A percentile compares a stretch with the other conserved stretches of the same genome.
phyloP scores from a whole-genome alignment of 1,140 invertebrate species.

The Sinonovacula constricta region DNA sequence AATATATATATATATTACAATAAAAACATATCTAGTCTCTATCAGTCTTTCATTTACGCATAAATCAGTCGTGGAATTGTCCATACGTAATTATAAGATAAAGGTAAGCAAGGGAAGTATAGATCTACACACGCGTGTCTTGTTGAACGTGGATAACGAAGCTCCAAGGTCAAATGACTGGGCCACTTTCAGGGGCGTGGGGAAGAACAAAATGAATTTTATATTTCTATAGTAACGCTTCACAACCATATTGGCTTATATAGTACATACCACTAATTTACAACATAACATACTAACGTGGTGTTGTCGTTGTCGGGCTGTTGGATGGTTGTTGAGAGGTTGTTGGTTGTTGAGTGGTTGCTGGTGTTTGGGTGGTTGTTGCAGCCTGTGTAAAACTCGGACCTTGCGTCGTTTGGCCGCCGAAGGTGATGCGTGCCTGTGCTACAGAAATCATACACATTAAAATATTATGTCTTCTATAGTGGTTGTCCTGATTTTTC shows the following conservation, averaged over 20 bases:
- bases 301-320: not conserved
- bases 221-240: not conserved
- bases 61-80: no score
- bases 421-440: not conserved
- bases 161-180: not conserved
- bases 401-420: not conserved
- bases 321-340: not conserved
- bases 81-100: no score
- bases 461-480: no score
- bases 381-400: not conserved
- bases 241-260: no score
- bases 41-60: no score
- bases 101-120: no score
- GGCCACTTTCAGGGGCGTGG: not conserved
- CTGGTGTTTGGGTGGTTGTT: slow-evolving; percentile 1
- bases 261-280: no score
- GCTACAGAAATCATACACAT: no score
- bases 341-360: slow-evolving; percentile 7
- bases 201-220: not conserved
- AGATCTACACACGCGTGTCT: no score
- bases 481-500: no score
- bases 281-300: not conserved
- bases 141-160: not conserved
- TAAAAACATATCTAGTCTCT: no score
- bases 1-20: no score